These are phyloP conservation scores for Luehdorfia chinensis DNA, from an alignment of 1,140 invertebrate species.

Conservation along the genomic window DNA sequence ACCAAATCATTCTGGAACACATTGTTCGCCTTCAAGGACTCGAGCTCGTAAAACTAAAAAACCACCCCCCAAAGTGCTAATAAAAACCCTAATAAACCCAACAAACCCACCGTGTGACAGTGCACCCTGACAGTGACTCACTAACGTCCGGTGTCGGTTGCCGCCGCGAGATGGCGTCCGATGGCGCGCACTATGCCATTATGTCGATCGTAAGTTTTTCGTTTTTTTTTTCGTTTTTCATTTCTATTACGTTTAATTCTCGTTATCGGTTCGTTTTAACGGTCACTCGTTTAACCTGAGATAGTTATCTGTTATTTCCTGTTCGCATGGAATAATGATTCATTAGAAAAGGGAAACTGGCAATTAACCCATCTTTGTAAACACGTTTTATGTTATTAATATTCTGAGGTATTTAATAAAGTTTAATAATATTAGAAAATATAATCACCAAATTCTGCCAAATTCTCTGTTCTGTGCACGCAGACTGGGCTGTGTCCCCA, in stretches of 20 bases:
- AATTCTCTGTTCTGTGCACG: no score
- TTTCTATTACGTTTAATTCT: slow-evolving; percentile 36
- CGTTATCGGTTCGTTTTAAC: slow-evolving; percentile 2
- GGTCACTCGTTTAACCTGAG: slow-evolving; percentile 15
- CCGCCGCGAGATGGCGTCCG: slow-evolving; percentile 19
- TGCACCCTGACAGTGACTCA: slow-evolving; percentile 49
- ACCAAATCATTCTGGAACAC: slow-evolving; percentile 56
- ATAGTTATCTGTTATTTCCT: neutral
- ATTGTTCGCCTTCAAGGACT: slow-evolving; percentile 56
- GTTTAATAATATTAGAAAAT: no score
- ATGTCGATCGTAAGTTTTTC: slow-evolving; percentile 75
- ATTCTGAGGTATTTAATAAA: no score
- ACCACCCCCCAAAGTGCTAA: slow-evolving; percentile 34
- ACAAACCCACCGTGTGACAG: slow-evolving; percentile 54
- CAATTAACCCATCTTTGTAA: no score
- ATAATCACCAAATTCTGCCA: no score
- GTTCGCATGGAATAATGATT: slow-evolving; percentile 1
- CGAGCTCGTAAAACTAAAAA: slow-evolving; percentile 21
- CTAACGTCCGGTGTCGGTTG: slow-evolving; percentile 26
- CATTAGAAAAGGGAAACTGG: neutral
- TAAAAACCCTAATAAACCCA: slow-evolving; percentile 25
- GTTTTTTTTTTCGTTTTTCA: slow-evolving; percentile 50
- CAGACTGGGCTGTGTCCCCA: no score
- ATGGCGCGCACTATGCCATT: slow-evolving; percentile 71
- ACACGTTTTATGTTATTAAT: no score